phyloP scores from a whole-genome alignment of 2,113 vertebrate species.

The Muntiacus reevesi region DNA sequence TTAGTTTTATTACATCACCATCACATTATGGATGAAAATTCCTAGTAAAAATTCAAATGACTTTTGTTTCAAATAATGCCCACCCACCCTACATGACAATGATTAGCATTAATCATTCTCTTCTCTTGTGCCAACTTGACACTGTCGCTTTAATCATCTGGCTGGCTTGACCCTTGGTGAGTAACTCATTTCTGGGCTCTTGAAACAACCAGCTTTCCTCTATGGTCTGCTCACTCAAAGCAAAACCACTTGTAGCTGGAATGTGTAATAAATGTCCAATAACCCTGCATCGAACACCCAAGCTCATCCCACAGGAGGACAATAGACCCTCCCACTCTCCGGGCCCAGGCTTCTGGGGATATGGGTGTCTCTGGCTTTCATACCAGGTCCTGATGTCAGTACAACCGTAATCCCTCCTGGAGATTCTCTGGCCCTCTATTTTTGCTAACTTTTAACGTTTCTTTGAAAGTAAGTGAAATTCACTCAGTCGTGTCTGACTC shows the following conservation, averaged over 20 bases:
- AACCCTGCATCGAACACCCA: not conserved
- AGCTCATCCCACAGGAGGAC: not conserved
- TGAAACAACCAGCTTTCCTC: not conserved
- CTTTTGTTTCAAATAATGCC: not conserved
- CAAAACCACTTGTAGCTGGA: not conserved
- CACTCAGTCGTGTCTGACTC: not conserved
- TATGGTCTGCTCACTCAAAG: not conserved
- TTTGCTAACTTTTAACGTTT: constrained; percentile 6
- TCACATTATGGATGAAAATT: constrained; percentile 17
- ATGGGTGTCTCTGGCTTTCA: not conserved
- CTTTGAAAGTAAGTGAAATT: not conserved
- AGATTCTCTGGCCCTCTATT: not conserved
- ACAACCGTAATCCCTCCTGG: not conserved
- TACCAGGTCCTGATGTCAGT: not conserved
- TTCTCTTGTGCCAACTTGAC: not conserved
- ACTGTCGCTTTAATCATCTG: not conserved
- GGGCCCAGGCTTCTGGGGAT: not conserved
- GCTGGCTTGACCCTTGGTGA: not conserved
- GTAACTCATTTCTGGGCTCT: not conserved
- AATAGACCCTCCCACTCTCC: too few relatives aligned
- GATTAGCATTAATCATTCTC: not conserved
- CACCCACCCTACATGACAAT: not conserved
- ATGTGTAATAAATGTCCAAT: not conserved
- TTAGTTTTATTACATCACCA: not conserved
- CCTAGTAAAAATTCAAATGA: not conserved